Conservation (phyloP, 1,140 invertebrate species). For the Brachionus paranguensis region DNA sequence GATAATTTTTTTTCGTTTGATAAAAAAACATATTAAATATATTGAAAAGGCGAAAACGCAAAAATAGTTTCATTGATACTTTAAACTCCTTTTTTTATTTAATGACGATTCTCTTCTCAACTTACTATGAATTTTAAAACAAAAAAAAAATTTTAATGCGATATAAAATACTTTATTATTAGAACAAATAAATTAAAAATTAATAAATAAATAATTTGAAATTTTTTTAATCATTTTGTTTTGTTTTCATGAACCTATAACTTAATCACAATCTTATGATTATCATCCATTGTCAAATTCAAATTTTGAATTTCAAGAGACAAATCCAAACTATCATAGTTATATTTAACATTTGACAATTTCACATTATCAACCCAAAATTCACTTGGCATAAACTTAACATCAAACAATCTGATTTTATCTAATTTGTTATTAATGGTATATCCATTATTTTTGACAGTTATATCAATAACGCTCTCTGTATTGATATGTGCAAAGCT, state of each 20-base stretch:
- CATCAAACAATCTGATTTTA: constrained; percentile 17
- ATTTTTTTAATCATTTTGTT: neutral
- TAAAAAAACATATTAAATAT: too few species aligned
- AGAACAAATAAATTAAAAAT: neutral
- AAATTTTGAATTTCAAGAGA: constrained; percentile 21
- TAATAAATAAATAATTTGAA: constrained; percentile 1
- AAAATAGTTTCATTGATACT: too few species aligned
- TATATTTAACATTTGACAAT: neutral
- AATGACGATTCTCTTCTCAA: too few species aligned
- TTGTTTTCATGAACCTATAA: neutral
- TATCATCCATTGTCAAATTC: neutral
- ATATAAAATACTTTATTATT: neutral
- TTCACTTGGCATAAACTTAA: constrained; percentile 12
- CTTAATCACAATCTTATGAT: neutral
- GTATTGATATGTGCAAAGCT: neutral
- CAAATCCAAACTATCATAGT: neutral
- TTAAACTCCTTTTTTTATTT: too few species aligned
- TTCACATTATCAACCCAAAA: neutral
- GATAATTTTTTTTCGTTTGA: too few species aligned
- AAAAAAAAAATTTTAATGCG: neutral
- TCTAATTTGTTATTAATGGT: constrained; percentile 14
- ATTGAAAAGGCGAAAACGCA: too few species aligned
- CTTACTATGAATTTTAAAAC: too few species aligned
- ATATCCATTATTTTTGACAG: neutral
- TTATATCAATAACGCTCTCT: neutral